A percentile compares a stretch with the other conserved stretches of the same genome.
Evolutionary conservation across 2,113 vertebrate species (phyloP).

Genomic region (Alectura lathami): DNA sequence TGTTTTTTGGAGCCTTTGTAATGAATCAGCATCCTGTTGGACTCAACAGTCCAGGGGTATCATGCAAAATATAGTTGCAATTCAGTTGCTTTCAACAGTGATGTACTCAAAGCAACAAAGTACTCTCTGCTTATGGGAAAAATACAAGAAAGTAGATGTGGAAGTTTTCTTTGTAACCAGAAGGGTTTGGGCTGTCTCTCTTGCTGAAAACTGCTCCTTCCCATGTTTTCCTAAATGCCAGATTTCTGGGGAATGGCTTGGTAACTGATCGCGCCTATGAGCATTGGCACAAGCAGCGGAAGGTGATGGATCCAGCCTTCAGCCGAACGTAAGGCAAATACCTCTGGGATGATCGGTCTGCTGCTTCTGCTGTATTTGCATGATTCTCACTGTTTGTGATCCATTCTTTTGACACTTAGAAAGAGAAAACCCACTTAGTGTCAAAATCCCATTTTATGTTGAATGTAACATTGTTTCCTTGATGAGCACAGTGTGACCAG

Average conservation of each 20-base stretch:
- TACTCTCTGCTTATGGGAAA: not conserved
- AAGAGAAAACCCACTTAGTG: not conserved
- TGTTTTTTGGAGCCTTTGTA: not conserved
- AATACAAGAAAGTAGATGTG: not conserved
- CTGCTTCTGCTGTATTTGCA: not conserved
- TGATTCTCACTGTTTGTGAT: not conserved
- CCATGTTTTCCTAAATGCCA: constrained; percentile 45
- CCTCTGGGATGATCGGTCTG: not conserved
- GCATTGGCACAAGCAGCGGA: constrained; percentile 87
- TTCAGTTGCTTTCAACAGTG: not conserved
- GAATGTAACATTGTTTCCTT: not conserved
- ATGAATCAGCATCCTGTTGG: not conserved
- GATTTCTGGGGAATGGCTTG: constrained; percentile 88
- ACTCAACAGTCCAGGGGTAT: not conserved
- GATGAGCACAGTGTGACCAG: not conserved
- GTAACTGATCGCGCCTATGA: constrained; percentile 81
- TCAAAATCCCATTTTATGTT: not conserved
- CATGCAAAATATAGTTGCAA: not conserved
- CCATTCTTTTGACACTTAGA: not conserved
- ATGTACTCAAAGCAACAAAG: not conserved
- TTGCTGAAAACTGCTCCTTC: not conserved
- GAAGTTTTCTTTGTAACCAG: not conserved
- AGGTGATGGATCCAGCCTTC: constrained; percentile 90
- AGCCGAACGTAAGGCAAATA: constrained; percentile 80
- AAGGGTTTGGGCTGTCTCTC: accelerated